Base-by-base conservation (phyloP, 1,140 invertebrate species). In the Nixonia krombeini region DNA sequence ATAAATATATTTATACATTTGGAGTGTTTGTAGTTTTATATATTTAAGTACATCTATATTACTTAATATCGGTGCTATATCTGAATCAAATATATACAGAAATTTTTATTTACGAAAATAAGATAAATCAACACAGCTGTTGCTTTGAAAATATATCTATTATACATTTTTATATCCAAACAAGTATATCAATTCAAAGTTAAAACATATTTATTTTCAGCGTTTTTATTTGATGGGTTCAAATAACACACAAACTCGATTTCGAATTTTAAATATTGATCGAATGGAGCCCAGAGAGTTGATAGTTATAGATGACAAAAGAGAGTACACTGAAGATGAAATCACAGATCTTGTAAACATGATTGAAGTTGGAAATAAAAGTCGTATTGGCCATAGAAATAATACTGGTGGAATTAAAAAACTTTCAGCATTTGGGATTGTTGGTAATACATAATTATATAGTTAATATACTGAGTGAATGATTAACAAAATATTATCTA, bases 201-300 rank as follows among this genome's bases (percentile, higher is more conserved):
- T n/a, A n/a, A n/a, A n/a, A n/a, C n/a, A n/a, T 17, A 29, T 38
- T 3, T 38, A 47, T 53, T 51, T 65, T 4, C 77, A 95, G 93
- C 88, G 92, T 76, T 93, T 95, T 81, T 98, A 95, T 86, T 86
- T 99, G 53, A 92, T 99, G 76, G 96, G 96, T 23, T 97, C 95
- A 9, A 99, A 98, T 77, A 96, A 97, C 72, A 93, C 93, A 1
- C 90, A 97, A 84, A 96, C 92, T 1, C 89, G 92, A 61, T 99
- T 97, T 80, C 87, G 96, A 71, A 91, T 99, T 0, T 85, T 99
- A 9, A 96, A 96, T 86, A 96, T 99, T 71, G 96, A 98, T 80
- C 87, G 97, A 56, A 93, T 91, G 58, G 94, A 96, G 75, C 88
- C 93, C 0, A 89, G 88, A 79, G 92, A 96, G 26, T 82, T 99